A percentile compares a stretch with the other conserved stretches of the same genome.
These are phyloP conservation scores for Alcedo quadribrachys DNA, from an alignment of 2,797 vertebrate species.

Conservation along the genomic window DNA sequence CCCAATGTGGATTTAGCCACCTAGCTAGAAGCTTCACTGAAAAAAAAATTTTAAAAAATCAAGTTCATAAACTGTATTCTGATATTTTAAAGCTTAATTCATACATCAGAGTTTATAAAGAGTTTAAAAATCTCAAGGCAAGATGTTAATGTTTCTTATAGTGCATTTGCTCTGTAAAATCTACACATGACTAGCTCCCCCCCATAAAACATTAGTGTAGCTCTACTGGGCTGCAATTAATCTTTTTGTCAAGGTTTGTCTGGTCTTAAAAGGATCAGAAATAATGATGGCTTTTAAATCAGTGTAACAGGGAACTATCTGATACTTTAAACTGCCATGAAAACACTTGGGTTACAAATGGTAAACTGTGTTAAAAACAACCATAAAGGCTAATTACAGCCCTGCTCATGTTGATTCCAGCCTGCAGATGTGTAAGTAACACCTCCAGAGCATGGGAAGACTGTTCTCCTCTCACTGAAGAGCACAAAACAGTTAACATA, in stretches of 20 bases:
- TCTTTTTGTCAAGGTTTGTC: constrained; percentile 70
- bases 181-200: constrained; percentile 17
- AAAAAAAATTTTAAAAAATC: not conserved
- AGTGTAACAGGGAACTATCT: constrained; percentile 47
- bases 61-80: not conserved
- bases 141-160: constrained; percentile 50
- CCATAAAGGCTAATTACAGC: constrained; percentile 47
- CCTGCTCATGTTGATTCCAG: constrained; percentile 4
- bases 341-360: constrained; percentile 65
- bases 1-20: not conserved
- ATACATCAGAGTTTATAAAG: constrained; percentile 33
- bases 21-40: not conserved
- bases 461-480: not conserved
- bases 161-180: constrained; percentile 66
- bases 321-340: constrained; percentile 48
- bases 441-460: not conserved
- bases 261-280: constrained; percentile 73
- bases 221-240: constrained; percentile 74
- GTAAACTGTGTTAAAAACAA: not conserved
- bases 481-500: not conserved
- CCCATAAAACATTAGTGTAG: constrained; percentile 75
- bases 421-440: not conserved
- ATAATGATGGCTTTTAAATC: constrained; percentile 71
- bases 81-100: not conserved
- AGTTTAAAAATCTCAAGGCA: constrained; percentile 50